Conservation (phyloP, 1,140 invertebrate species). For the Pseudoatta argentina region DNA sequence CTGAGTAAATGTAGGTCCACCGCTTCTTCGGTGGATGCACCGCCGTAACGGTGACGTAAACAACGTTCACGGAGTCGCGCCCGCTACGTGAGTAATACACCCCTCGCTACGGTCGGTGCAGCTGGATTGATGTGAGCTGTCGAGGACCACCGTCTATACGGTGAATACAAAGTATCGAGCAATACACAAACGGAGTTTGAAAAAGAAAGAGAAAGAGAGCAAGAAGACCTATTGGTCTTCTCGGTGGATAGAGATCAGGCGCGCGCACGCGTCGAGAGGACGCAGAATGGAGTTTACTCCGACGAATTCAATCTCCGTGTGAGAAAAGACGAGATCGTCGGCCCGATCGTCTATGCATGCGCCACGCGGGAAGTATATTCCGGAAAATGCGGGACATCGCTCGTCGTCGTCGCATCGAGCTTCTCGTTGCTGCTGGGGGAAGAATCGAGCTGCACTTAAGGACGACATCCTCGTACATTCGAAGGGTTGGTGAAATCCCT, state of each 20-base stretch:
- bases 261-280: slow-evolving; percentile 25
- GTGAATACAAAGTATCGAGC: slow-evolving; percentile 49
- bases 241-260: slow-evolving; percentile 10
- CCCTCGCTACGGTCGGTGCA: slow-evolving; percentile 44
- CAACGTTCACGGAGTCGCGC: slow-evolving; percentile 39
- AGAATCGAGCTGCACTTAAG: slow-evolving; percentile 60
- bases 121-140: slow-evolving; percentile 57
- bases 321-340: slow-evolving; percentile 69
- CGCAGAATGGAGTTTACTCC: slow-evolving; percentile 67
- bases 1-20: background rate
- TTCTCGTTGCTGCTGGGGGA: slow-evolving; percentile 34
- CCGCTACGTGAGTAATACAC: slow-evolving; percentile 47
- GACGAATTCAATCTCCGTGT: slow-evolving; percentile 71
- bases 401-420: slow-evolving; percentile 47
- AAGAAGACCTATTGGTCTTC: background rate
- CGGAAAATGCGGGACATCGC: slow-evolving; percentile 49
- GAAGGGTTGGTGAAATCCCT: background rate
- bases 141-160: slow-evolving; percentile 23
- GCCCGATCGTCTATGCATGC: slow-evolving; percentile 66
- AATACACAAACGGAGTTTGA: background rate
- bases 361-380: slow-evolving; percentile 28
- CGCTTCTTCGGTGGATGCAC: slow-evolving; percentile 17
- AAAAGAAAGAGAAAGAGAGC: background rate
- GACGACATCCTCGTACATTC: slow-evolving; percentile 31
- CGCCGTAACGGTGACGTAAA: slow-evolving; percentile 29